These are phyloP conservation scores for Tyrannus savana DNA, from an alignment of 2,113 vertebrate genomes.

Conservation along the genomic window DNA sequence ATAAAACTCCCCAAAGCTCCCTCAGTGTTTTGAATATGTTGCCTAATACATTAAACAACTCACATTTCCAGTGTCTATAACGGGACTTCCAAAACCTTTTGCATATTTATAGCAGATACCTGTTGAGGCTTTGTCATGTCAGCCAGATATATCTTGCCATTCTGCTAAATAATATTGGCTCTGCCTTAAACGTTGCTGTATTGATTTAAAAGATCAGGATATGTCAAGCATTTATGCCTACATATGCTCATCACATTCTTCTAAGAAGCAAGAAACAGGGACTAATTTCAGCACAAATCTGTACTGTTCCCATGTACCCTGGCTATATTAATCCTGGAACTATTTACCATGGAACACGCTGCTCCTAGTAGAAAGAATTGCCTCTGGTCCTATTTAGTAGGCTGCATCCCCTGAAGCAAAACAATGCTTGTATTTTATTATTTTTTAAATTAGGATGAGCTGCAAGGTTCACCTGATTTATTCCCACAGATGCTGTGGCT, in stretches of 20 bases:
- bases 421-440: neutral
- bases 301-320: neutral
- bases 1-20: neutral
- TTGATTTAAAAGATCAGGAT: neutral
- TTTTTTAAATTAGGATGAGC: neutral
- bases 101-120: neutral
- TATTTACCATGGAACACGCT: neutral
- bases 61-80: neutral
- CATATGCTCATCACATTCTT: neutral
- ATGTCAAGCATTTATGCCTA: neutral
- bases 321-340: constrained; percentile 10
- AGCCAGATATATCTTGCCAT: neutral
- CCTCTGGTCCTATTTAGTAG: neutral
- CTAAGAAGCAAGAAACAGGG: neutral
- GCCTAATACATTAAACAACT: neutral
- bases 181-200: neutral
- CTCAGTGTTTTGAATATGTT: neutral
- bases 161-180: neutral
- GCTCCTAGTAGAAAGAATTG: neutral
- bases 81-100: neutral
- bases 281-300: constrained; percentile 17
- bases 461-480: neutral
- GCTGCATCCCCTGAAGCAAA: neutral
- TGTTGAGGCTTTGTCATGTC: neutral
- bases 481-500: neutral